A percentile compares a stretch with the other conserved stretches of the same genome.
Conservation (phyloP, 2,113 vertebrate species). For the Serinus canaria region DNA sequence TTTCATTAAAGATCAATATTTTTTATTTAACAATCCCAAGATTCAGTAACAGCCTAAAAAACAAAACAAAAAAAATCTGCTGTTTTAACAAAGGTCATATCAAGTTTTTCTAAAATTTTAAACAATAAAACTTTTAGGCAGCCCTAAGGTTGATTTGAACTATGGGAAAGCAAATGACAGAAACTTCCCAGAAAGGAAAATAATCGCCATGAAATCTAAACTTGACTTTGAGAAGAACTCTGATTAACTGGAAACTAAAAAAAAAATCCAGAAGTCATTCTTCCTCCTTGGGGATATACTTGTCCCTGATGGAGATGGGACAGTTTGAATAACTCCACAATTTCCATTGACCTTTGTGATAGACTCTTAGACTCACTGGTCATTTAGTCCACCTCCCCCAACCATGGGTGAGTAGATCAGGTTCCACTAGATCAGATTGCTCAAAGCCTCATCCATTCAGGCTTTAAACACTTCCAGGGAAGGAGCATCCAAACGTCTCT, state of each 20-base stretch:
- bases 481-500: not conserved
- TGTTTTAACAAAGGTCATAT: not conserved
- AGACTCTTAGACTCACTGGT: not conserved
- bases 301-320: not conserved
- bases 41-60: not conserved
- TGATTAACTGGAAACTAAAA: not conserved
- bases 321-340: not conserved
- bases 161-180: not conserved
- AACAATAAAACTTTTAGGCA: not conserved
- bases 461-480: not conserved
- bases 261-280: not conserved
- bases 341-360: not conserved
- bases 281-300: not conserved
- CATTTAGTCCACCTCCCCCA: too few relatives aligned
- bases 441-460: not conserved
- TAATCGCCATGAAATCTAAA: not conserved
- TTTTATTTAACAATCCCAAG: not conserved
- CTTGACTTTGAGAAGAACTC: not conserved
- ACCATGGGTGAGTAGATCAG: accelerated
- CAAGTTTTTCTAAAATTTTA: not conserved
- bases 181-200: not conserved
- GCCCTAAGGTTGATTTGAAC: not conserved
- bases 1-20: not conserved
- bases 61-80: not conserved
- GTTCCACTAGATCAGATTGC: not conserved